Evolutionary conservation across 2,888 invertebrate genomes (phyloP), one percentile per base, ranked within the genome.

Genomic region (Tenthredo scrophulariae): DNA sequence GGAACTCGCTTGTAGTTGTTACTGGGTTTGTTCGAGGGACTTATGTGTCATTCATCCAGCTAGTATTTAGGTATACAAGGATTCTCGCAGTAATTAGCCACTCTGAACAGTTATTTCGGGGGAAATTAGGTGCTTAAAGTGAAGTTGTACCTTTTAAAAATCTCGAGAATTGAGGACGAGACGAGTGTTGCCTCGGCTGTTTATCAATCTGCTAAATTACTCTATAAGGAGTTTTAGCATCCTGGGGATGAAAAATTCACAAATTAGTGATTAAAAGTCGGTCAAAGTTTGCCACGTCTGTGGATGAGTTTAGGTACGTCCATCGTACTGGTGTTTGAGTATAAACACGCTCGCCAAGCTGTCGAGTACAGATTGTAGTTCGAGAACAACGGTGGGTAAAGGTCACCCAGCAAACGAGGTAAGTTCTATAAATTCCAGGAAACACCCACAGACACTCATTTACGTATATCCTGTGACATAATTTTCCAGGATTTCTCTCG

Each of bases 61-160:
- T 33, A 18, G 40, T 46, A 46, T 46, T 4, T 13, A 46, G 46
- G 46, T 2, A 15, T 70, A 72, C 40, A 40, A 40, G 70, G 10
- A 62, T 72, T 72, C 70, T 40, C 40, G 70, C n/a, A n/a, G 70
- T 72, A 72, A 72, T 72, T 72, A 72, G 40, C 37, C n/a, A 72
- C 40, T 72, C 70, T 33, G n/a, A 37, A 72, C n/a, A 40, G 37
- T 72, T 22, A 40, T 72, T 72, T 72, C 7, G 70, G 3, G n/a
- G 37, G 40, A 33, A 29, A 29, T 46, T 29, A 72, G n/a, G 40
- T 37, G 70, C 40, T 72, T 29, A 29, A n/a, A 6, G 1, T 40
- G 40, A 72, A 40, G 70, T 72, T 72, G 18, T 26, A n/a, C 40
- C 22, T 33, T n/a, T 29, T 72, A 40, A 40, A 70, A 72, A 72